Base-by-base conservation (phyloP, 92 coral and sea anemone genomes). In the Meandrina meandrites region DNA sequence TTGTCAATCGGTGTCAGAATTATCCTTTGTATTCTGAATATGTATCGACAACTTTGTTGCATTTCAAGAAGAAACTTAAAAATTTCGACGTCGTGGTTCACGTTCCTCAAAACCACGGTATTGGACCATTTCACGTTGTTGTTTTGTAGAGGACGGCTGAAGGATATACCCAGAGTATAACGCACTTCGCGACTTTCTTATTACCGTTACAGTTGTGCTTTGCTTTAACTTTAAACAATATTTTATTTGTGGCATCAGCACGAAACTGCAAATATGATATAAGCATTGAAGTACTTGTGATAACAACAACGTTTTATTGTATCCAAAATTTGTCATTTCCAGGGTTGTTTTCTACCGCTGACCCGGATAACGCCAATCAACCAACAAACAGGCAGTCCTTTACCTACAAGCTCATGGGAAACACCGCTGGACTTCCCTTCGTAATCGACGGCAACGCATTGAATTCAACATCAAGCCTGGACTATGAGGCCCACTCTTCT, bases 271-370 rank as follows among this genome's bases (percentile, higher is more conserved):
- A 54, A 54, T 16, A 5, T 54, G 60, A 22, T 54, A 16, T 54
- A 54, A 54, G 16, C 60, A 54, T 54, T 40, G 6, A 40, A 40
- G 6, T 40, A 40, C 3, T 40, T 2, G 2, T 2, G 45, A 2
- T 40, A 40, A 19, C 64, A 57, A 5, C 64, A 57, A 57, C 17
- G 18, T 8, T 17, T 22, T 6, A 24, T 24, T 11, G 10, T 24
- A 24, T 24, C 28, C 71, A 64, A 64, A 27, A 27, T 24, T 66
- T 66, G 71, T 10, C 10, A n/a, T 58, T 16, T 75, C 51, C 80
- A 96, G 98, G 96, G 11, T 90, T 97, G 0, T 84, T 96, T 35
- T 87, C 91, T 18, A 96, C 98, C 70, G 78, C 88, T 73, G 98
- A 96, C 70, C 98, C 98, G 9, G 98, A 96, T 86, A 96, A 96